phyloP scores from a whole-genome alignment of 2,797 vertebrate species.

The Malacoctenus gilli region DNA sequence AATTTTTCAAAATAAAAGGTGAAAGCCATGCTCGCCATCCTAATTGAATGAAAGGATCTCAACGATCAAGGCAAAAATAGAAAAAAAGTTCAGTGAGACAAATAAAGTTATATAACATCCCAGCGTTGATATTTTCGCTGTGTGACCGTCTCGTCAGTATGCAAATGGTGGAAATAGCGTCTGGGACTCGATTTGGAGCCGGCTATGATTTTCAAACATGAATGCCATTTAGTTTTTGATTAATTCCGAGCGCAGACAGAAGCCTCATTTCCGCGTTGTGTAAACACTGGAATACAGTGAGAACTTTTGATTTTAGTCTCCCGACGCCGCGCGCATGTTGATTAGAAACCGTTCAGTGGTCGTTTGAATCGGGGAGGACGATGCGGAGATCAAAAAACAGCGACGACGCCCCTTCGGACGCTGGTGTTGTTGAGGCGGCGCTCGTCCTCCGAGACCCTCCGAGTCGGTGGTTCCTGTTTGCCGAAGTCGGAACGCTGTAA shows the following conservation, averaged over 20 bases:
- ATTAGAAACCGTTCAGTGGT: neutral
- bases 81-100: no score
- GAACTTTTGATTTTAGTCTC: neutral
- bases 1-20: no score
- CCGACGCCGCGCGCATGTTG: neutral
- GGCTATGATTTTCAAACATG: neutral
- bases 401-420: neutral
- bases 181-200: neutral
- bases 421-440: neutral
- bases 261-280: neutral
- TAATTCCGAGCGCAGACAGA: neutral
- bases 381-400: neutral
- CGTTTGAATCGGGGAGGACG: neutral
- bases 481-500: constrained; percentile 40
- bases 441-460: constrained; percentile 46
- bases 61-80: no score
- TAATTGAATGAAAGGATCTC: no score
- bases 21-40: no score
- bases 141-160: neutral
- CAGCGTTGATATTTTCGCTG: neutral
- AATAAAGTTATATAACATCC: no score
- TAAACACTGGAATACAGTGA: neutral
- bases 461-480: constrained; percentile 50
- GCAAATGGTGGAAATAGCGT: neutral
- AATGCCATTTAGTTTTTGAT: neutral